Base-by-base conservation (phyloP, 1,140 invertebrate species). In the Yoshiicerus persimilis region DNA sequence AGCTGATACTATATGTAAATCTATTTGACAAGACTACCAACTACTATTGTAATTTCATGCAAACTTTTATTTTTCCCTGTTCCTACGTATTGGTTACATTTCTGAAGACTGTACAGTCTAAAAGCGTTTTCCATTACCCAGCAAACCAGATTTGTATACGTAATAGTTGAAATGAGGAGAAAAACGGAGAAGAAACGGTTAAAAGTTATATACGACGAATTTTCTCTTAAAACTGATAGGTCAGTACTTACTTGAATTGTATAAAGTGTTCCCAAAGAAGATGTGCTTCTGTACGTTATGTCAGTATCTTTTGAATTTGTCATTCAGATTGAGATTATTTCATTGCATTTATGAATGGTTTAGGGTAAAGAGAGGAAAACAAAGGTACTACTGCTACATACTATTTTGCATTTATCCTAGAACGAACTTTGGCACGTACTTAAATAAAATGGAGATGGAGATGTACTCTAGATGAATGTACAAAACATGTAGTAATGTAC, bases 311-410 rank as follows among this genome's bases (percentile, higher is more conserved):
- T 25, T 25, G 9, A 70, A 70, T 27, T 70, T 70, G 66, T 32
- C 66, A 70, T 70, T 70, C 66, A 70, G 66, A 70, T 70, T 70
- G 66, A 70, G 66, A 70, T 70, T 70, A 70, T 70, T 70, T 70
- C 66, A 70, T 70, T 70, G 66, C 27, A 32, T 70, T 70, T 70
- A 70, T 70, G 66, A 16, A 56, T 56, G 11, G 41, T 1, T 47
- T 1, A 20, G 41, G n/a, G 41, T 47, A 5, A n/a, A n/a, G 47
- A 56, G 47, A 56, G 47, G 16, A 56, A 56, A 56, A 56, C 47
- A 56, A 56, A 56, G 47, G 47, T 56, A 56, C 47, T 56, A 16
- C 39, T 13, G 39, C 39, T 56, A 16, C n/a, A 20, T 47, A 47
- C 5, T 16, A n/a, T n/a, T 56, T n/a, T 16, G 13, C 20, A 56